A percentile compares a stretch with the other conserved stretches of the same genome.
phyloP scores from a whole-genome alignment of 1,140 invertebrate species.

The Drosophila busckii region DNA sequence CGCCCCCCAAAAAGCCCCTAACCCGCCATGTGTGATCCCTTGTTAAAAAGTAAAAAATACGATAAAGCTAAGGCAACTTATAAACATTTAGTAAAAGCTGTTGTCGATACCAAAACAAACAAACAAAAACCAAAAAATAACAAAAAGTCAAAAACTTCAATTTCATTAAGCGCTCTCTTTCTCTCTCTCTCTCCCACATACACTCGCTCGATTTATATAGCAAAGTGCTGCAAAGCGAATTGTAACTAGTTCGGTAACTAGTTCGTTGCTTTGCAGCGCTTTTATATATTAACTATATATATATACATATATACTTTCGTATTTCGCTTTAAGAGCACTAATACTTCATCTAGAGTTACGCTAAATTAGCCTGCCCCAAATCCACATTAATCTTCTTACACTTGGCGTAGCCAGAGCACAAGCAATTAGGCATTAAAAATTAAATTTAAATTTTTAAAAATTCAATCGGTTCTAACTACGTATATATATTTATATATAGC shows the following conservation, averaged over 20 bases:
- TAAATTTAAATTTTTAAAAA: conserved; percentile 12
- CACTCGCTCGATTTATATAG: background rate
- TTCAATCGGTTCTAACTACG: too few species aligned
- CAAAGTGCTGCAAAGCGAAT: too few species aligned
- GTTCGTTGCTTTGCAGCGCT: too few species aligned
- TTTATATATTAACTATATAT: conserved; percentile 7
- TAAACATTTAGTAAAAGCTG: conserved; percentile 19
- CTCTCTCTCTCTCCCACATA: conserved; percentile 1
- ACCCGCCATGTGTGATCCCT: conserved; percentile 9
- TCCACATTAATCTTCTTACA: conserved; percentile 1
- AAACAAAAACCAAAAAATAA: conserved; percentile 30
- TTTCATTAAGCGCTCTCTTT: conserved; percentile 12
- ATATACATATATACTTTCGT: conserved; percentile 30
- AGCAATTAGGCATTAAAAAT: conserved; percentile 49
- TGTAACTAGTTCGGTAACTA: too few species aligned
- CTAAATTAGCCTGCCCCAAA: conserved; percentile 24
- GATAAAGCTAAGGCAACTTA: conserved; percentile 1
- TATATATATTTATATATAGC: conserved; percentile 4
- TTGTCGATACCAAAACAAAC: conserved; percentile 24
- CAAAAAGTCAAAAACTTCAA: conserved; percentile 24
- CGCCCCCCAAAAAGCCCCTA: too few species aligned
- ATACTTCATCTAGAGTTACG: conserved; percentile 44
- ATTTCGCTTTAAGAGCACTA: conserved; percentile 50
- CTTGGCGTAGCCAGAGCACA: conserved; percentile 70
- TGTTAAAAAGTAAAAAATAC: conserved; percentile 7